Conservation (phyloP, 2,113 vertebrate species). For the Eurystomus gularis region DNA sequence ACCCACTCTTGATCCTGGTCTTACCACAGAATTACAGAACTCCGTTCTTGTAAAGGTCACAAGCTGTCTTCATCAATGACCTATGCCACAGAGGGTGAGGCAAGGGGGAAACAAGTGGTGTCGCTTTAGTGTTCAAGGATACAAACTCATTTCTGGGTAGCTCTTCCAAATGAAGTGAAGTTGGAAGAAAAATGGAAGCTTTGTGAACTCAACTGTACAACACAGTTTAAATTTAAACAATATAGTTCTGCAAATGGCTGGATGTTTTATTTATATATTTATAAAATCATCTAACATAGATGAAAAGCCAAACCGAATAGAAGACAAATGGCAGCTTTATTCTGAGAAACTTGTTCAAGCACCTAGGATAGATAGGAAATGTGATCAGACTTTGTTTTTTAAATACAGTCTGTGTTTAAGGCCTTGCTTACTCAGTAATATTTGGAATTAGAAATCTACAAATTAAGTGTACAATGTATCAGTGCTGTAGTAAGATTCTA, state of each 20-base stretch:
- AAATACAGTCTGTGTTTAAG: not conserved
- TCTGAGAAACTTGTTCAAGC: constrained; percentile 9
- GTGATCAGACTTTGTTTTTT: not conserved
- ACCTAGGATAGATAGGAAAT: not conserved
- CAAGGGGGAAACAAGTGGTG: not conserved
- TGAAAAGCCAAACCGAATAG: not conserved
- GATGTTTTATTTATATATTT: not conserved
- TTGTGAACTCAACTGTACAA: not conserved
- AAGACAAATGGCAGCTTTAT: constrained; percentile 27
- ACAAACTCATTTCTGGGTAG: not conserved
- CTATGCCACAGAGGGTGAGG: not conserved
- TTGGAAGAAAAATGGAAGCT: not conserved
- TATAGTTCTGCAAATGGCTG: not conserved
- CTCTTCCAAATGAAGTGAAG: not conserved
- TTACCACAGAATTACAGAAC: not conserved
- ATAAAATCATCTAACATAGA: not conserved
- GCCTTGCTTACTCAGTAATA: not conserved
- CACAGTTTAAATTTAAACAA: not conserved
- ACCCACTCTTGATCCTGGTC: not conserved
- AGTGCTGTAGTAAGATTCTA: not conserved
- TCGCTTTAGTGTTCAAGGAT: not conserved
- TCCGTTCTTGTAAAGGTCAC: not conserved
- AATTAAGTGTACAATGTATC: not conserved
- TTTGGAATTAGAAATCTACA: not conserved
- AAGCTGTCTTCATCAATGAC: not conserved